Base-by-base conservation (phyloP, 2,888 invertebrate genomes). In the Acheta domesticus region DNA sequence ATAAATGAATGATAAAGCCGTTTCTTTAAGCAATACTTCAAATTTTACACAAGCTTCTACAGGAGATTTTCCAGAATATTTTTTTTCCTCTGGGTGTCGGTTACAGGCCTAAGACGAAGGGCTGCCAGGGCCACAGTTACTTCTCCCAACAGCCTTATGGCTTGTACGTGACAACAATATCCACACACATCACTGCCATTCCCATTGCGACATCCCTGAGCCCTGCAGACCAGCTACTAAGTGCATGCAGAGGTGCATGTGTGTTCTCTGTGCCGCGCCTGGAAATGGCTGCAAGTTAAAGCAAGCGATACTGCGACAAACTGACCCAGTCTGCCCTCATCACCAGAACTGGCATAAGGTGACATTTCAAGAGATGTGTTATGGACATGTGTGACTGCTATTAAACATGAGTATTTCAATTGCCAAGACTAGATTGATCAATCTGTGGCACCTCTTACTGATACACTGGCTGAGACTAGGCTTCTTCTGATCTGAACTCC, bases 41-140 rank as follows among this genome's bases (percentile, higher is more conserved):
- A 62, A 62, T 62, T 62, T 62, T 62, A 62, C 62, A 62, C 62
- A 62, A 62, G 62, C 62, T 62, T 62, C 62, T 62, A 62, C 62
- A 62, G 62, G 62, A 62, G 62, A 62, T 62, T 19, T 62, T 14
- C 62, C 62, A 62, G 62, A 62, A 62, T 14, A 19, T 36, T 36
- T 36, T 36, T 62, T 62, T 62, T 19, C n/a, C 62, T 19, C 62
- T n/a, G n/a, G 14, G n/a, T 62, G 62, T n/a, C 62, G n/a, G 62
- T 62, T n/a, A 62, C 62, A 62, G 62, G 62, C n/a, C 62, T 62
- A 62, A 62, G 62, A 62, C 62, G n/a, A 62, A n/a, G 62, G n/a
- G 62, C 62, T 62, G 62, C 62, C n/a, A 62, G 62, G 62, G 62
- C 62, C 62, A 62, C 62, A 62, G 14, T 62, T 62, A 19, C 14